A percentile compares a stretch with the other conserved stretches of the same genome.
phyloP scores from a whole-genome alignment of 92 coral and sea anemone genomes.

The Micromussa lordhowensis region DNA sequence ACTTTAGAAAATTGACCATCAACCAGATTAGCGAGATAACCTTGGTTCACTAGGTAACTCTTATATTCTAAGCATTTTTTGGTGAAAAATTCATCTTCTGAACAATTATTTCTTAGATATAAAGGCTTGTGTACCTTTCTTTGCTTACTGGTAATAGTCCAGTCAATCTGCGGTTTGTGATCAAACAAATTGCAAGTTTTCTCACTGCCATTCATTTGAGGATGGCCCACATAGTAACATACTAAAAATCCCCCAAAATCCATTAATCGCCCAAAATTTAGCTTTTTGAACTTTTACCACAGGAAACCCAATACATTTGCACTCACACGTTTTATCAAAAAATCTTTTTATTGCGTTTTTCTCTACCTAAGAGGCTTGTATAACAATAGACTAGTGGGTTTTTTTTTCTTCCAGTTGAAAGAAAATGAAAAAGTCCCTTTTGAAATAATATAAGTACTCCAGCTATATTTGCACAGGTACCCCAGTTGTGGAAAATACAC shows the following conservation, averaged over 20 bases:
- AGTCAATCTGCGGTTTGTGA: conserved; percentile 39
- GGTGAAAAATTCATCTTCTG: background rate
- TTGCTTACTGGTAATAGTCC: too few species aligned
- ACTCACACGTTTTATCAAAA: conserved; percentile 22
- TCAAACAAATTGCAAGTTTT: conserved; percentile 42
- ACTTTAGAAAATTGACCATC: background rate
- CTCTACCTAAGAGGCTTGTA: conserved; percentile 21
- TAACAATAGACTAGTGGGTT: background rate
- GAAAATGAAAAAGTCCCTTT: conserved; percentile 16
- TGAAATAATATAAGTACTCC: conserved; percentile 24
- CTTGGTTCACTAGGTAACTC: background rate
- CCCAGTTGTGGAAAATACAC: conserved; percentile 11
- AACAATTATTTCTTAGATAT: background rate
- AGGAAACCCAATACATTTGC: conserved; percentile 41
- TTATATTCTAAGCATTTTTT: background rate
- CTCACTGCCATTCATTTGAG: conserved; percentile 30
- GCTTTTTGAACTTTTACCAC: conserved; percentile 33
- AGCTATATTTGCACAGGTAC: conserved; percentile 14
- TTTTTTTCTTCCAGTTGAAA: conserved; percentile 17
- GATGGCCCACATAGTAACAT: conserved; percentile 33
- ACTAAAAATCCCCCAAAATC: conserved; percentile 59
- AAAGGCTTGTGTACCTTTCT: too few species aligned
- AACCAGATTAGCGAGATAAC: background rate
- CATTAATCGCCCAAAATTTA: conserved; percentile 28
- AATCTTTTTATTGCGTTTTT: conserved; percentile 16